These are phyloP conservation scores for Procambarus clarkii DNA, from an alignment of 1,140 invertebrate species.

Conservation along the genomic window DNA sequence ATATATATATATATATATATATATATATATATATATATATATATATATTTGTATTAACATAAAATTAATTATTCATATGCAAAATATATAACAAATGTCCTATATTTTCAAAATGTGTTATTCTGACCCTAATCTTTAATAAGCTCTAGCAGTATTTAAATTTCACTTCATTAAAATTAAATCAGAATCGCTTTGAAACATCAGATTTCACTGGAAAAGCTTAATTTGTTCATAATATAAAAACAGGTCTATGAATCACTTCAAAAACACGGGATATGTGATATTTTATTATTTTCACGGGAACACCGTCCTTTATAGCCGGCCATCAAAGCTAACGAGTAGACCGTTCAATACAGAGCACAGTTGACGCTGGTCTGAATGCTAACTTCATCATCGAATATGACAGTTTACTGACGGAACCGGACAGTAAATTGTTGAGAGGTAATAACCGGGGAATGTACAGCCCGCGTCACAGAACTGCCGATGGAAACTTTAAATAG, in stretches of 20 bases:
- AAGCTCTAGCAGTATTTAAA: not conserved
- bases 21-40: constrained; percentile 8
- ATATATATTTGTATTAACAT: not conserved
- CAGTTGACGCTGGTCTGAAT: not conserved
- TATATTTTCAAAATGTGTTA: not conserved
- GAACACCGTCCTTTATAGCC: no score
- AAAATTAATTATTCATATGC: not conserved
- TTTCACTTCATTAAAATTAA: not conserved
- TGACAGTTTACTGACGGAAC: not conserved
- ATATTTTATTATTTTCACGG: not conserved
- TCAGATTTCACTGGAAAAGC: not conserved
- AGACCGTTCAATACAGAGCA: not conserved
- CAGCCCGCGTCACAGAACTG: no score
- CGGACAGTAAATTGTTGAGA: not conserved
- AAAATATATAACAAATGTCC: no score
- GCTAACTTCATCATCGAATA: not conserved
- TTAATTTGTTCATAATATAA: not conserved
- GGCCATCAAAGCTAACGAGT: not conserved
- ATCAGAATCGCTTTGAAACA: not conserved
- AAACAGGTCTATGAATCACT: not conserved
- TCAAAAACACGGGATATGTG: not conserved
- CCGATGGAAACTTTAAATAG: no score
- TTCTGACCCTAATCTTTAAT: not conserved
- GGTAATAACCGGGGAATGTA: no score
- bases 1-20: constrained; percentile 12